Evolutionary conservation across 2,888 invertebrate genomes (phyloP).

Genomic region (Eupithecia pulchellata): DNA sequence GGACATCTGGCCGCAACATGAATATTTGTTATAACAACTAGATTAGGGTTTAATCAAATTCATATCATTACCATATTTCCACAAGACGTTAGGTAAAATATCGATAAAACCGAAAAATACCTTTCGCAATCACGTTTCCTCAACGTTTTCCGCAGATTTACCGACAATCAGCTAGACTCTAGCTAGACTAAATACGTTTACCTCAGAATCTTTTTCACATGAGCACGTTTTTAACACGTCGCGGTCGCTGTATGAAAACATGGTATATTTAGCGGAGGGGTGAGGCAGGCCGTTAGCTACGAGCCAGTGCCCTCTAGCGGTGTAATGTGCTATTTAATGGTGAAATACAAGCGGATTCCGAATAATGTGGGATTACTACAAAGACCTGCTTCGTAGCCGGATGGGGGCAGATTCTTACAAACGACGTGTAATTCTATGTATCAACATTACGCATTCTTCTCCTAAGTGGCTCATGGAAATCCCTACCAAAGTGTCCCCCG

Average conservation of each 20-base stretch:
- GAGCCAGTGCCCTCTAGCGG: not conserved
- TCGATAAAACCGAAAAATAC: not conserved
- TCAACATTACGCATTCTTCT: too few relatives aligned
- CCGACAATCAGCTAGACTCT: not conserved
- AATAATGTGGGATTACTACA: conserved; percentile 5
- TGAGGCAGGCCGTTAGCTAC: not conserved
- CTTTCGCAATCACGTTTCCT: not conserved
- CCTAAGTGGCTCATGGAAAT: too few relatives aligned
- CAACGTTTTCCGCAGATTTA: not conserved
- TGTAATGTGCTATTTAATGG: not conserved
- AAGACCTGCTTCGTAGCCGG: not conserved
- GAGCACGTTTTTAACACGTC: not conserved
- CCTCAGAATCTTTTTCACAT: not conserved
- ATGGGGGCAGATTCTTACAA: not conserved
- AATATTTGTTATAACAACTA: too few relatives aligned
- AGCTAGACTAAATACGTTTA: not conserved
- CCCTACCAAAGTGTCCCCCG: too few relatives aligned
- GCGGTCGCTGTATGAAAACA: not conserved
- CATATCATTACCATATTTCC: too few relatives aligned
- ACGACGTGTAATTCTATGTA: not conserved
- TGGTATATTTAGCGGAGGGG: not conserved
- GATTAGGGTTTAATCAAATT: too few relatives aligned
- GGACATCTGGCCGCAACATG: too few relatives aligned
- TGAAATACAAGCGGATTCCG: not conserved
- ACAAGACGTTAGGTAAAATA: too few relatives aligned